A percentile compares a stretch with the other conserved stretches of the same genome.
phyloP scores from a whole-genome alignment of 2,888 invertebrate species.

The Aphidius colemani region DNA sequence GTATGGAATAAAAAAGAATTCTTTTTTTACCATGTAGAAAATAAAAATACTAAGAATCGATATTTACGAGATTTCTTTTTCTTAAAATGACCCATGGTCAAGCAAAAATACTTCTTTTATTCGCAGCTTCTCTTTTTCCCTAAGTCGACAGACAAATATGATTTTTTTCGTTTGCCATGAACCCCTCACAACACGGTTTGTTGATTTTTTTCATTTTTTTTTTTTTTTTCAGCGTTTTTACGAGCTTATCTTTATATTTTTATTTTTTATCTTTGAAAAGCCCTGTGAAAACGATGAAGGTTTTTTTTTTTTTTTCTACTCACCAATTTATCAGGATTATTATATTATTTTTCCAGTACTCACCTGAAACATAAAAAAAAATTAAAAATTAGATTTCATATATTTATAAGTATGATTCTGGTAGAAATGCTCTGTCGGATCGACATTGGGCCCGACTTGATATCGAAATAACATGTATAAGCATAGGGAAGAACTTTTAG shows the following conservation, averaged over 20 bases:
- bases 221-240: background rate
- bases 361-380: slow-evolving; percentile 45
- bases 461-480: too few relatives aligned
- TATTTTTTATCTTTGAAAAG: background rate
- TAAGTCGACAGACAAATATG: slow-evolving; percentile 34
- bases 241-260: slow-evolving; percentile 11
- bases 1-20: background rate
- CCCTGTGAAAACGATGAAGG: slow-evolving; percentile 11
- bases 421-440: too few relatives aligned
- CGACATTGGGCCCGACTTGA: too few relatives aligned
- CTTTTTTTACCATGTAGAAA: background rate
- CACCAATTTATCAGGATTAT: slow-evolving; percentile 26
- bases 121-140: slow-evolving; percentile 3
- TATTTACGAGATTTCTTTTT: slow-evolving; percentile 4
- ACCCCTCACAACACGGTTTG: slow-evolving; percentile 14
- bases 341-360: slow-evolving; percentile 34
- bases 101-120: background rate
- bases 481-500: too few relatives aligned
- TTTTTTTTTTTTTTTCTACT: slow-evolving; percentile 19
- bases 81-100: slow-evolving; percentile 16
- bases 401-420: background rate
- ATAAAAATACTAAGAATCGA: slow-evolving; percentile 8
- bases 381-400: slow-evolving; percentile 16
- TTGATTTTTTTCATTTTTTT: slow-evolving; percentile 18
- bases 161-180: slow-evolving; percentile 11